Evolutionary conservation across 2,888 invertebrate species (phyloP).

Genomic region (Thymelicus lineola): DNA sequence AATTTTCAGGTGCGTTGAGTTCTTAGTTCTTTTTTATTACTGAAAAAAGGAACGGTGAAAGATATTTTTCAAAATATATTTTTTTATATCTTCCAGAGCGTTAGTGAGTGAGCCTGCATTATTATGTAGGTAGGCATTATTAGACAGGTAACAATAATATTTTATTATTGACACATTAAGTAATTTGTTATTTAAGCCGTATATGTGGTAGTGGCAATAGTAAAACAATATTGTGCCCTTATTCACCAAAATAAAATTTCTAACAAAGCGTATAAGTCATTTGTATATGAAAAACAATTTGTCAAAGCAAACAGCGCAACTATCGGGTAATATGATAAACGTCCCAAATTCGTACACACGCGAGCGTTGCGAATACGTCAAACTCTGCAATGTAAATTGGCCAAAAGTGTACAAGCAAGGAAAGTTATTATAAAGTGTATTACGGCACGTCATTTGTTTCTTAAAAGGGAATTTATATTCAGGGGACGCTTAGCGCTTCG

Average conservation of each 20-base stretch:
- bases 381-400: constrained; percentile 17
- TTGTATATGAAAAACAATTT: constrained; percentile 20
- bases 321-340: constrained; percentile 11
- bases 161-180: no score
- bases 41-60: no score
- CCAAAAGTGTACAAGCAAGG: constrained; percentile 5
- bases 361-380: constrained; percentile 3
- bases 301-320: constrained; percentile 15
- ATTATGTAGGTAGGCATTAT: no score
- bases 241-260: not conserved
- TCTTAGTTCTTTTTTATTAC: no score
- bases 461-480: constrained; percentile 44
- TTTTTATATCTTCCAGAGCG: no score
- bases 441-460: constrained; percentile 35
- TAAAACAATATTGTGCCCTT: no score
- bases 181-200: no score
- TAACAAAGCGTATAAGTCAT: not conserved
- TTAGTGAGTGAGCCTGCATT: no score
- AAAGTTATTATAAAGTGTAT: constrained; percentile 26
- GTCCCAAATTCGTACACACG: constrained; percentile 11
- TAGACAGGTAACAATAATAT: no score
- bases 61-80: no score
- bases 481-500: constrained; percentile 40
- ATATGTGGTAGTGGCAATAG: no score
- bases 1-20: no score